A percentile compares a stretch with the other conserved stretches of the same genome.
phyloP scores from a whole-genome alignment of 2,888 invertebrate genomes.

The Rhingia campestris region DNA sequence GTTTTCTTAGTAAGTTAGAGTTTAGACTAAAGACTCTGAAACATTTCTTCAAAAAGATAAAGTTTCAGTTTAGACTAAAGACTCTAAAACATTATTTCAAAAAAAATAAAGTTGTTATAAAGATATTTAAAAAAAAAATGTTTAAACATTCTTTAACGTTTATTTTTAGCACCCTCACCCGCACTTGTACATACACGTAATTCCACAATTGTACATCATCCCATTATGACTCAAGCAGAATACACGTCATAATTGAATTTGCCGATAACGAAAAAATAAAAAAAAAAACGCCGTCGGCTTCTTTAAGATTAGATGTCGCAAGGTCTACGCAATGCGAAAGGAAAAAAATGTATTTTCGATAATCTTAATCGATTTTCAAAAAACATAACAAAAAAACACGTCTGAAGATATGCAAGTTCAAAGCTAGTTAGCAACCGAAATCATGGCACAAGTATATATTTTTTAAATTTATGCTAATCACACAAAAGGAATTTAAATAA shows the following conservation, averaged over 20 bases:
- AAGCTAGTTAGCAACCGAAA: neutral
- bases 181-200: no score
- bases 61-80: no score
- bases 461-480: neutral
- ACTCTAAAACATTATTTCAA: no score
- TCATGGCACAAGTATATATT: neutral
- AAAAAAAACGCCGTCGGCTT: no score
- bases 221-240: neutral
- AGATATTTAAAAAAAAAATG: no score
- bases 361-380: slow-evolving; percentile 1
- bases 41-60: no score
- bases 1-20: no score
- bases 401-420: neutral
- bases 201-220: neutral
- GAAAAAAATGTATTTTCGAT: neutral
- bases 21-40: no score
- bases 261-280: no score
- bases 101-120: no score
- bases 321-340: neutral
- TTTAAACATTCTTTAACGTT: no score
- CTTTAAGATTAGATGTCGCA: neutral
- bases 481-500: slow-evolving; percentile 16
- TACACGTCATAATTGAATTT: neutral
- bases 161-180: no score
- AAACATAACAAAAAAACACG: neutral